Evolutionary conservation across 2,888 invertebrate species (phyloP).

Genomic region (Morpho helenor): DNA sequence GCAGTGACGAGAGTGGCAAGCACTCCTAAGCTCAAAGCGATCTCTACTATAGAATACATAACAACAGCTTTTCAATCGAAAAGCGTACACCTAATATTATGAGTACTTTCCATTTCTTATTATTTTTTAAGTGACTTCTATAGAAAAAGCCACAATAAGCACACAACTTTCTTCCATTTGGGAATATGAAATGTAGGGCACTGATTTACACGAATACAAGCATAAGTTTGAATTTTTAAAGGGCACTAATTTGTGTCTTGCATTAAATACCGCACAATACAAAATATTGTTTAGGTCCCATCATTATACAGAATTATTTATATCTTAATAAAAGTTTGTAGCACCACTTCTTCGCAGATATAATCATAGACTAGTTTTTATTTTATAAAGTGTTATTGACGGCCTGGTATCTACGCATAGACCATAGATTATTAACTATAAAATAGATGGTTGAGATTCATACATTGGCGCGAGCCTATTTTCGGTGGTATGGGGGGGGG

Average conservation of each 20-base stretch:
- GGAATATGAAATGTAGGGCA: constrained; percentile 68
- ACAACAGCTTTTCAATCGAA: constrained; percentile 51
- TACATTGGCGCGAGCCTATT: too few species aligned
- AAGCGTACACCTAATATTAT: constrained; percentile 32
- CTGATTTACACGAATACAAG: constrained; percentile 27
- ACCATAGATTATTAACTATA: too few species aligned
- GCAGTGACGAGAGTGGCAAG: constrained; percentile 67
- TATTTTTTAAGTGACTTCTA: constrained; percentile 54
- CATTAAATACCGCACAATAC: background rate
- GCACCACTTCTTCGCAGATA: background rate
- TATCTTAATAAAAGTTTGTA: background rate
- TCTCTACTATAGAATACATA: constrained; percentile 70
- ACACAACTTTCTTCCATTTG: constrained; percentile 73
- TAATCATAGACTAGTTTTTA: background rate
- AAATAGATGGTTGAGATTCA: too few species aligned
- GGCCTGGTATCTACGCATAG: too few species aligned
- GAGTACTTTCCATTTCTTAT: constrained; percentile 50
- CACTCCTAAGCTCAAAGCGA: constrained; percentile 65
- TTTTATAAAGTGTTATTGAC: too few species aligned
- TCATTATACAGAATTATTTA: background rate
- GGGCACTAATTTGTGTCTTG: background rate
- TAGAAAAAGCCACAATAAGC: constrained; percentile 51
- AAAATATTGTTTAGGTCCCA: background rate
- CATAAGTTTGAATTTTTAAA: constrained; percentile 13
- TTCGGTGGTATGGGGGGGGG: too few species aligned